Percentiles rank a stretch among this genome's conserved stretches.
Evolutionary conservation across 2,888 invertebrate species (phyloP).

Genomic region (Mylabris sibirica): DNA sequence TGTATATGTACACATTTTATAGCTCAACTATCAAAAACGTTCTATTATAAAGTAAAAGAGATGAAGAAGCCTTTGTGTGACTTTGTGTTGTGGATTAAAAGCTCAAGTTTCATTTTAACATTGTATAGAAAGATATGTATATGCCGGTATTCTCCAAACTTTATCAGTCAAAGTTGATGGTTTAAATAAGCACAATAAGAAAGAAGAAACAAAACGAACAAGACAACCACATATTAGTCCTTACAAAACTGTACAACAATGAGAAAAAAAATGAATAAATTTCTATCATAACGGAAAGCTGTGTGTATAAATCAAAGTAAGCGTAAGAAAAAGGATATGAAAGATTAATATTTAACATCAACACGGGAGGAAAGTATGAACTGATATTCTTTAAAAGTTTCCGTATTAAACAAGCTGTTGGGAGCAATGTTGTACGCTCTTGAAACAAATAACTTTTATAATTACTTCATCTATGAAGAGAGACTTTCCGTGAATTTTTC

Average conservation of each 20-base stretch:
- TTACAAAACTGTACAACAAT: neutral
- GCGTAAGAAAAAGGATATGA: neutral
- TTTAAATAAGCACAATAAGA: too few relatives aligned
- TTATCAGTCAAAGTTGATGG: neutral
- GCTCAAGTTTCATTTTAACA: slow-evolving; percentile 29
- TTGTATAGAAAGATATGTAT: neutral
- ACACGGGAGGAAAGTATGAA: neutral
- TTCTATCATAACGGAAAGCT: neutral
- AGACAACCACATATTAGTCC: neutral
- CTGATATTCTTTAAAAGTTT: neutral
- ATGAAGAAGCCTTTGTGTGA: slow-evolving; percentile 27
- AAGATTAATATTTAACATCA: slow-evolving; percentile 9
- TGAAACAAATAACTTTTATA: slow-evolving; percentile 2
- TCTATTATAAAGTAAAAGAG: neutral
- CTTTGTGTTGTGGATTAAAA: slow-evolving; percentile 30
- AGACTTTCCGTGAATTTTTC: neutral
- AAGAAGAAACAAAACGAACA: neutral
- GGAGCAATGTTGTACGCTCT: neutral
- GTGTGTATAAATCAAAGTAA: neutral
- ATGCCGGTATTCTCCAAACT: neutral
- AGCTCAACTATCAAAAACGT: slow-evolving; percentile 14
- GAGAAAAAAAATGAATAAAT: neutral
- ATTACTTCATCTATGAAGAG: neutral
- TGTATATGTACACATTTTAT: neutral
- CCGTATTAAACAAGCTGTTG: neutral